Evolutionary conservation across 2,888 invertebrate genomes (phyloP).

Genomic region (Seladonia tumulorum): DNA sequence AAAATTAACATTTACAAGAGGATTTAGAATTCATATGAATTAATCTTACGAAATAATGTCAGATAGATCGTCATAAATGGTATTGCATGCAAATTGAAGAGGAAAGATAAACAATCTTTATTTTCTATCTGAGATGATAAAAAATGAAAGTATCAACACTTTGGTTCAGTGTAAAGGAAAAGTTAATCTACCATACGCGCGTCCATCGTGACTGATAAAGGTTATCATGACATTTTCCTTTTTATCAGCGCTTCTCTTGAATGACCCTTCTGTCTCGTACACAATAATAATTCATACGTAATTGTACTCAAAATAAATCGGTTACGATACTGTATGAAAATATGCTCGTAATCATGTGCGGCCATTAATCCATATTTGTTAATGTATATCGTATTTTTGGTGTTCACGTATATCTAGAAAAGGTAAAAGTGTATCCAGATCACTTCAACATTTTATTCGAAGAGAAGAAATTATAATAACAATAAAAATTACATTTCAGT

Average conservation of each 20-base stretch:
- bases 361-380: not conserved
- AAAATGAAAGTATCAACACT: not conserved
- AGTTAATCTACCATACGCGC: not conserved
- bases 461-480: not conserved
- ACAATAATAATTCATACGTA: not conserved
- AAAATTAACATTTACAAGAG: not conserved
- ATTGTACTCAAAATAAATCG: not conserved
- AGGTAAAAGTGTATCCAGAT: too few species aligned
- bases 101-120: not conserved
- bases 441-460: too few species aligned
- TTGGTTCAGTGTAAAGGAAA: not conserved
- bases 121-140: not conserved
- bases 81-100: not conserved
- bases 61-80: not conserved
- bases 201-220: constrained; percentile 11
- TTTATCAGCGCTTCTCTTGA: not conserved
- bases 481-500: not conserved
- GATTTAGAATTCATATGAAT: not conserved
- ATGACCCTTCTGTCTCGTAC: not conserved
- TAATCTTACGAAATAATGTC: not conserved
- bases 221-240: constrained; percentile 11
- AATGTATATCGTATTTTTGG: not conserved
- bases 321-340: not conserved
- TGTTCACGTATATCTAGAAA: too few species aligned
- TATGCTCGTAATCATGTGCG: not conserved